Evolutionary conservation across 2,888 invertebrate genomes (phyloP), one percentile per base, ranked within the genome.

Genomic region (Lysandra bellargus): DNA sequence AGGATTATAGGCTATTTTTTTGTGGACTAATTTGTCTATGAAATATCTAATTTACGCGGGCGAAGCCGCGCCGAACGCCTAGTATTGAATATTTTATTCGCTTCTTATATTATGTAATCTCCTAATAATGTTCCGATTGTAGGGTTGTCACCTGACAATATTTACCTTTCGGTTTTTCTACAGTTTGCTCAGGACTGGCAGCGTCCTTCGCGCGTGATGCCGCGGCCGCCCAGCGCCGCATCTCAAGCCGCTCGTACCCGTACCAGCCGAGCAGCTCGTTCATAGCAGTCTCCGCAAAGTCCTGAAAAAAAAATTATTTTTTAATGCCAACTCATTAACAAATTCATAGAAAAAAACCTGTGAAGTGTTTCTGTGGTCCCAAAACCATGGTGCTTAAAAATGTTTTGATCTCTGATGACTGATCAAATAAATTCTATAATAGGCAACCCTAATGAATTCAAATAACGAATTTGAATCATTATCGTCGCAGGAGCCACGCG

Each of bases 221-320:
- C 0, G 95, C 95, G 0, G 95, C 95, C 0, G 95, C 95, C 93
- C 92, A 94, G 17, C 96, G 94, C 78, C 95, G 91, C 9, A 96
- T 94, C 86, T 96, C 96, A 78, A 96, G 90, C 57, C 96, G 95
- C 90, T 97, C 97, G 88, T 98, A 98, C 1, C 98, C 98, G 92
- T 98, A 98, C 97, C 98, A 98, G 73, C 98, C 98, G 40, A 98
- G 95, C 81, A 98, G 94, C 90, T 98, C 98, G 87, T 98, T 98
- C 98, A 98, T 98, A 1, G 98, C 98, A 78, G 97, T 97, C 89
- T 98, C 98, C 5, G 98, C 98, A 91, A 97, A 98, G 90, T 98
- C 98, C 98, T 98, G 94, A 4, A 95, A 95, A 82, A 53, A 80
- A 23, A 0, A 4, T 2, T 37, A 4, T 37, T 37, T 37, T 37